phyloP scores from a whole-genome alignment of 1,140 invertebrate genomes.

The Diorhabda carinulata region DNA sequence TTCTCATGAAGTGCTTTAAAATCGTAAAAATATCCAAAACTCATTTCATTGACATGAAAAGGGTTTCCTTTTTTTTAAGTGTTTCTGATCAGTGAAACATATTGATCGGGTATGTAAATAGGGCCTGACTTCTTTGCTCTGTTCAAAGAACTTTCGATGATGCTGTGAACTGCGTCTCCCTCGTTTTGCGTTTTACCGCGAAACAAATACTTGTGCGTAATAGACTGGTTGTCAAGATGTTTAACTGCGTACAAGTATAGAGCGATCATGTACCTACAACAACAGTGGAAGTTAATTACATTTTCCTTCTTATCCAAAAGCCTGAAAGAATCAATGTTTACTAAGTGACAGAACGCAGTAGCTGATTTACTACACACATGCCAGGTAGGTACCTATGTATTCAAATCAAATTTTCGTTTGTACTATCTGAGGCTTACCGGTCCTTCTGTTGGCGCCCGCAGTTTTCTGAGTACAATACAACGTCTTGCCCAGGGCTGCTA shows the following conservation, averaged over 20 bases:
- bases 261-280: constrained; percentile 24
- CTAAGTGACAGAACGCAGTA: no score
- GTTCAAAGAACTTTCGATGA: constrained; percentile 44
- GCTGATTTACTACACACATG: no score
- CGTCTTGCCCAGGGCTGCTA: constrained; percentile 28
- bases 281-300: no score
- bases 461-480: constrained; percentile 45
- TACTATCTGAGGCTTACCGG: no score
- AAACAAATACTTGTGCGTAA: constrained; percentile 42
- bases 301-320: no score
- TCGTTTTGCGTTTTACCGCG: constrained; percentile 47
- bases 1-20: constrained; percentile 5
- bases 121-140: constrained; percentile 31
- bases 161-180: constrained; percentile 41
- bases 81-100: constrained; percentile 30
- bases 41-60: constrained; percentile 15
- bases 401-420: no score
- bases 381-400: no score
- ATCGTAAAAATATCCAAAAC: constrained; percentile 21
- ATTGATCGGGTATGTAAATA: no score
- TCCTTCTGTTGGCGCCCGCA: constrained; percentile 48
- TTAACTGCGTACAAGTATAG: constrained; percentile 33
- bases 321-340: no score
- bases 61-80: constrained; percentile 27
- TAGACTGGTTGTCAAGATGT: constrained; percentile 25